phyloP scores from a whole-genome alignment of 2,113 vertebrate genomes.

The Sorex fumeus region DNA sequence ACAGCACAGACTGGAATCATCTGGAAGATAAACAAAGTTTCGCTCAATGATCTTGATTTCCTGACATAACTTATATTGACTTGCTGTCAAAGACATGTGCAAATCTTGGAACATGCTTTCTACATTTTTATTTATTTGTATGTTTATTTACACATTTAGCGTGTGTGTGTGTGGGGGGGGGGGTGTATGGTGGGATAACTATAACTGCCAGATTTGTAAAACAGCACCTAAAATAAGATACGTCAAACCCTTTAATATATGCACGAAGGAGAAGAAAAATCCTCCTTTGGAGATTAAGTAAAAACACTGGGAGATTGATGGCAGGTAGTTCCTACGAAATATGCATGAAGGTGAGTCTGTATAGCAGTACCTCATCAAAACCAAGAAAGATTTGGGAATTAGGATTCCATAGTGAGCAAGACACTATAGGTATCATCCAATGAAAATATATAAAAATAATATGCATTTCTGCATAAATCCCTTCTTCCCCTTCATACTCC shows the following conservation, averaged over 20 bases:
- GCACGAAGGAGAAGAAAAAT: not conserved
- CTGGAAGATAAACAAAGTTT: conserved; percentile 68
- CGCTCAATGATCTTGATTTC: conserved; percentile 45
- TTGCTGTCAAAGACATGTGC: conserved; percentile 71
- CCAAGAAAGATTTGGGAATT: conserved; percentile 6
- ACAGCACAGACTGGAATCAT: conserved; percentile 62
- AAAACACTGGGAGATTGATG: not conserved
- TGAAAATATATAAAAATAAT: not conserved
- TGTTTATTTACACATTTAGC: conserved; percentile 66
- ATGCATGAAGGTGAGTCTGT: not conserved
- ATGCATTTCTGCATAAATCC: not conserved
- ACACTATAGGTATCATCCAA: not conserved
- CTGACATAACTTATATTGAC: conserved; percentile 71
- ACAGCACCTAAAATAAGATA: conserved; percentile 6
- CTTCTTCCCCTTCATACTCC: not conserved
- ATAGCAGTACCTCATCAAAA: not conserved
- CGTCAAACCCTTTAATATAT: conserved; percentile 14
- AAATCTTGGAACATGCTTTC: not conserved
- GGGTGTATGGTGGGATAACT: not conserved
- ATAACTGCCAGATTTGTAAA: not conserved
- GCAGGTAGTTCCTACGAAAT: not conserved
- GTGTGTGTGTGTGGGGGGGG: no score
- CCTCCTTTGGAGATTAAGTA: not conserved
- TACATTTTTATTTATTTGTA: conserved; percentile 55
- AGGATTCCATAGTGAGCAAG: not conserved